These are phyloP conservation scores for Manacus vitellinus DNA, from an alignment of 2,113 vertebrate species.

Conservation along the genomic window DNA sequence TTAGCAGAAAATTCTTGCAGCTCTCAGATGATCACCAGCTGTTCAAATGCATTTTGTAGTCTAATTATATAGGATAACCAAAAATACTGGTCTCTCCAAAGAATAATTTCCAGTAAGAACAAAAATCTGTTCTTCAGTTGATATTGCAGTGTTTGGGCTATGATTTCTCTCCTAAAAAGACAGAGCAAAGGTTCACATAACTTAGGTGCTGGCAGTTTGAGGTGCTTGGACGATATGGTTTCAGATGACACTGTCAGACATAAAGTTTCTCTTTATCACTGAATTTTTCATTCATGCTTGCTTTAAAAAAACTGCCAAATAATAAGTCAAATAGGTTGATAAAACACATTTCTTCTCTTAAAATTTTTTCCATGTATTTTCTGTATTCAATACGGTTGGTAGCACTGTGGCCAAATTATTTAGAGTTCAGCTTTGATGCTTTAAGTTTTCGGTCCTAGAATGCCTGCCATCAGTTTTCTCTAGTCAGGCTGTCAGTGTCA, in stretches of 20 bases:
- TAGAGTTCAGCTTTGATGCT: not conserved
- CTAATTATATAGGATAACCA: not conserved
- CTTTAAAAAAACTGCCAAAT: not conserved
- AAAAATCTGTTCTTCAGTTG: not conserved
- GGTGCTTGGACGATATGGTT: not conserved
- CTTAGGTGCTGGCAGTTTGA: not conserved
- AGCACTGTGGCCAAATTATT: not conserved
- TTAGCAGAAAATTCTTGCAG: slow-evolving; percentile 14
- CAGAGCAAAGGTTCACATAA: not conserved
- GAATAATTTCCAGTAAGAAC: not conserved
- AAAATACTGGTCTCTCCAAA: slow-evolving; percentile 11
- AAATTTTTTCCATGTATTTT: not conserved
- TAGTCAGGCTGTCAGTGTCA: not conserved
- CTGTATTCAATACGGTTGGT: not conserved
- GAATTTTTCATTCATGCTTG: not conserved
- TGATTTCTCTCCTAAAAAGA: not conserved
- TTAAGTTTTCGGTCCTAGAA: not conserved
- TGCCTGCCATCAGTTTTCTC: not conserved
- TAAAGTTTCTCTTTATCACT: not conserved
- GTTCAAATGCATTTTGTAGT: not conserved
- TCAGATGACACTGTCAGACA: not conserved
- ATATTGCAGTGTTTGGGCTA: not conserved
- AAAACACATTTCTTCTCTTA: not conserved
- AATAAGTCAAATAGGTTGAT: not conserved
- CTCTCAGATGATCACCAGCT: slow-evolving; percentile 15